A percentile compares a stretch with the other conserved stretches of the same genome.
phyloP scores from a whole-genome alignment of 2,797 vertebrate species.

The Chelmon rostratus region DNA sequence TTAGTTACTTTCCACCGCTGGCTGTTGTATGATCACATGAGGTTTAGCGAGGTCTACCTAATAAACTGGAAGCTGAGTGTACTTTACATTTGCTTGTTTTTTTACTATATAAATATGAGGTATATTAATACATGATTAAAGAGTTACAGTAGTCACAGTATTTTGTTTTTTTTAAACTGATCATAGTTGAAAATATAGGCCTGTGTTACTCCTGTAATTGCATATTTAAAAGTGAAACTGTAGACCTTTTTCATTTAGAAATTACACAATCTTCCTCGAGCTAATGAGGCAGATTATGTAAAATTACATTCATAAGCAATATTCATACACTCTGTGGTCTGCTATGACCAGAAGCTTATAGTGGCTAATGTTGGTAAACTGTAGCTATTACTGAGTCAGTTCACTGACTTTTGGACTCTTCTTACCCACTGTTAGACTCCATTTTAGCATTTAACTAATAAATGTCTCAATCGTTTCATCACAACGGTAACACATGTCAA shows the following conservation, averaged over 20 bases:
- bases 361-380: background rate
- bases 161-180: background rate
- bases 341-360: background rate
- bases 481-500: background rate
- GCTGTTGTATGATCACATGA: background rate
- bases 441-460: constrained; percentile 8
- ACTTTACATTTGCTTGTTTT: background rate
- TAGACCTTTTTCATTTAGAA: background rate
- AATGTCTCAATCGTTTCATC: background rate
- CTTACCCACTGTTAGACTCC: background rate
- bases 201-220: background rate
- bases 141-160: too few relatives aligned
- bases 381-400: background rate
- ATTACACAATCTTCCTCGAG: background rate
- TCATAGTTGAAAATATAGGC: background rate
- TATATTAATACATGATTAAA: too few relatives aligned
- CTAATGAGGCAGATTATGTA: background rate
- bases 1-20: background rate
- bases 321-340: background rate
- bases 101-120: too few relatives aligned
- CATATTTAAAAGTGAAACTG: background rate
- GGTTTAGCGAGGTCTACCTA: background rate
- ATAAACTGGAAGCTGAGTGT: background rate
- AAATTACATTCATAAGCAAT: background rate
- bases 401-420: background rate